A percentile compares a stretch with the other conserved stretches of the same genome.
Evolutionary conservation across 2,888 invertebrate species (phyloP).

Genomic region (Neelides folsomi): DNA sequence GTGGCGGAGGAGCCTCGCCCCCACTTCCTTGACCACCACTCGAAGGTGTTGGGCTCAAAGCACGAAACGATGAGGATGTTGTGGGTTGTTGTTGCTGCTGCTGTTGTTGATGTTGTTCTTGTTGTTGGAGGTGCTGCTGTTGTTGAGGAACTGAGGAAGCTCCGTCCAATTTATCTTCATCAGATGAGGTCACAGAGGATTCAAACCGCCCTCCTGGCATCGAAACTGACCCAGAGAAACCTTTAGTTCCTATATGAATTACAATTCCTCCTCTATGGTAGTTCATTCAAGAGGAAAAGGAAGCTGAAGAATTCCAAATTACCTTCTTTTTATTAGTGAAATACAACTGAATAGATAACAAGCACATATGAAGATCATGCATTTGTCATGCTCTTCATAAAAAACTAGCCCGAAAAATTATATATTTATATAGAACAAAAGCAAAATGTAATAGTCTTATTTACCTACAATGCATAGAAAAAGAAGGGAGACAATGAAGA

Average conservation of each 20-base stretch:
- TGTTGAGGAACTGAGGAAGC: slow-evolving; percentile 2
- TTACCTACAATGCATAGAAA: no score
- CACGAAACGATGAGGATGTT: slow-evolving; percentile 24
- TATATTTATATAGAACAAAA: no score
- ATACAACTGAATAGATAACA: background rate
- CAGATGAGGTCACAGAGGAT: slow-evolving; percentile 28
- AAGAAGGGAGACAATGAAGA: no score
- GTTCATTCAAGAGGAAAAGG: slow-evolving; percentile 4
- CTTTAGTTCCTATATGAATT: no score
- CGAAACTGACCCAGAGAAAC: no score
- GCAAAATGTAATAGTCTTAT: no score
- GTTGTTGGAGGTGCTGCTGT: no score
- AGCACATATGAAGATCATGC: background rate
- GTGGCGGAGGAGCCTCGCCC: slow-evolving; percentile 17
- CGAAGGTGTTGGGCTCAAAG: slow-evolving; percentile 26
- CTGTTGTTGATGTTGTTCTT: no score
- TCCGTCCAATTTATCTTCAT: slow-evolving; percentile 27
- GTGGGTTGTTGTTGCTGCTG: slow-evolving; percentile 14
- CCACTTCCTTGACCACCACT: slow-evolving; percentile 8
- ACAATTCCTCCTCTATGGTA: no score
- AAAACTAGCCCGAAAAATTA: no score
- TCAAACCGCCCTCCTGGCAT: background rate
- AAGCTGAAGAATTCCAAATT: slow-evolving; percentile 12
- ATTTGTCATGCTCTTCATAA: background rate
- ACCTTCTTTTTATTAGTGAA: background rate